Conservation (phyloP, 2,113 vertebrate species). For the Lonchura striata region DNA sequence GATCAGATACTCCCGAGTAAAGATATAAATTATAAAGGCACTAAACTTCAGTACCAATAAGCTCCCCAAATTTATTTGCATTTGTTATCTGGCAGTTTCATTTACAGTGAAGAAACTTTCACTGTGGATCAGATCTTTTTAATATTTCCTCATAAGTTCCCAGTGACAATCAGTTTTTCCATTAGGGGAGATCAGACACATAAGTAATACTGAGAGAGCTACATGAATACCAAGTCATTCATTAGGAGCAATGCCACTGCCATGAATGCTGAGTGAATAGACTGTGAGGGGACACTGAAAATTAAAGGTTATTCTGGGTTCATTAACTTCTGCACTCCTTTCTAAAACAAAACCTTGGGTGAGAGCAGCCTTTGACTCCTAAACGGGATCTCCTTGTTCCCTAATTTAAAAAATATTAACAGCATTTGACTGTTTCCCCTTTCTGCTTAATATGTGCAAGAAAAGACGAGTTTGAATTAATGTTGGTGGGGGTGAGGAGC, state of each 20-base stretch:
- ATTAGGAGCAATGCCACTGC: slow-evolving; percentile 52
- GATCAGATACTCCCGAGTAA: slow-evolving; percentile 15
- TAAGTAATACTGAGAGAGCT: slow-evolving; percentile 58
- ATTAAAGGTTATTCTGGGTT: slow-evolving; percentile 66
- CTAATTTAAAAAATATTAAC: slow-evolving; percentile 63
- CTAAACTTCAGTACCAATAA: slow-evolving; percentile 33
- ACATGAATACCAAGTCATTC: slow-evolving; percentile 66
- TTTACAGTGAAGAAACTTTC: slow-evolving; percentile 53
- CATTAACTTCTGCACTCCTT: slow-evolving; percentile 62
- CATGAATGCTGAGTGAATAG: slow-evolving; percentile 46
- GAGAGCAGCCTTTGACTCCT: slow-evolving; percentile 60
- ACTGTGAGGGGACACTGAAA: slow-evolving; percentile 38
- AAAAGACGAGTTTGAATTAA: not conserved
- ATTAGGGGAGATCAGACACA: slow-evolving; percentile 66
- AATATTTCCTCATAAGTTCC: slow-evolving; percentile 67
- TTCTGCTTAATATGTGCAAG: not conserved
- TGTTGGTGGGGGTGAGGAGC: accelerated
- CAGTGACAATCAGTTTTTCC: slow-evolving; percentile 62
- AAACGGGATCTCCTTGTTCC: slow-evolving; percentile 50
- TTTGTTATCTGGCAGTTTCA: slow-evolving; percentile 44
- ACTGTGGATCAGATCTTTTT: slow-evolving; percentile 50
- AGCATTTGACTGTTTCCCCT: slow-evolving; percentile 47
- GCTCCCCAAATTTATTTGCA: slow-evolving; percentile 56
- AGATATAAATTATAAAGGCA: slow-evolving; percentile 31
- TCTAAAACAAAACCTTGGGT: slow-evolving; percentile 48